Evolutionary conservation across 1,140 invertebrate genomes (phyloP).

Genomic region (Gonatopus flavifemur): DNA sequence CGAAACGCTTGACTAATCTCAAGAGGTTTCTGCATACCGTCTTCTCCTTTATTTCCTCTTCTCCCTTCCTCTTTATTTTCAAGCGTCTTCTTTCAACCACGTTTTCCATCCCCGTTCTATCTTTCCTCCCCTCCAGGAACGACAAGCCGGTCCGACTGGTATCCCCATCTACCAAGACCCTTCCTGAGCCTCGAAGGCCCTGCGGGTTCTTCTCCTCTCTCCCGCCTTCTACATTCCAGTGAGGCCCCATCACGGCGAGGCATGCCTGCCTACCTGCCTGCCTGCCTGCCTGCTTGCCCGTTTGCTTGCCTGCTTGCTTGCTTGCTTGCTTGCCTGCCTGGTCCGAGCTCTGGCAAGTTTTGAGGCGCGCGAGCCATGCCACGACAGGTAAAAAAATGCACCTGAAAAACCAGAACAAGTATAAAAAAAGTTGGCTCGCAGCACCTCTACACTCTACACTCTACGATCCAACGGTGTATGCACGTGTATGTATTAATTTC

Average conservation of each 20-base stretch:
- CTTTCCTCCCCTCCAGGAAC: constrained; percentile 13
- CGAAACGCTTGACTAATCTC: constrained; percentile 37
- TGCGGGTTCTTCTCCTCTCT: constrained; percentile 22
- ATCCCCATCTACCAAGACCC: constrained; percentile 29
- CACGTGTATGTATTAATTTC: no score
- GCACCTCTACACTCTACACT: constrained; percentile 3
- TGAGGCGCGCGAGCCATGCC: constrained; percentile 37
- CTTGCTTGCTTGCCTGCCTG: no score
- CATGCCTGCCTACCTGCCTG: no score
- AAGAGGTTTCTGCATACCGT: constrained; percentile 42
- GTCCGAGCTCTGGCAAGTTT: constrained; percentile 38
- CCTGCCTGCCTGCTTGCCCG: no score
- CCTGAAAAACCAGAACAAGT: constrained; percentile 43
- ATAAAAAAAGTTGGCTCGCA: constrained; percentile 31
- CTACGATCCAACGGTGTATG: no score
- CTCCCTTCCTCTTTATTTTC: constrained; percentile 6
- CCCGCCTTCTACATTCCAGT: constrained; percentile 38
- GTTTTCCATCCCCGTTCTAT: constrained; percentile 17
- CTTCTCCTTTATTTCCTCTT: background rate
- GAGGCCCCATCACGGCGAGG: constrained; percentile 32
- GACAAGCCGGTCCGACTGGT: constrained; percentile 47
- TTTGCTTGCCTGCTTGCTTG: no score
- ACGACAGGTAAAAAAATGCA: constrained; percentile 42
- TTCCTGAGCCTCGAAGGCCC: constrained; percentile 33
- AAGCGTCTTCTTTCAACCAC: constrained; percentile 1